phyloP scores from a whole-genome alignment of 1,140 invertebrate genomes.

The Bombus ignitus region DNA sequence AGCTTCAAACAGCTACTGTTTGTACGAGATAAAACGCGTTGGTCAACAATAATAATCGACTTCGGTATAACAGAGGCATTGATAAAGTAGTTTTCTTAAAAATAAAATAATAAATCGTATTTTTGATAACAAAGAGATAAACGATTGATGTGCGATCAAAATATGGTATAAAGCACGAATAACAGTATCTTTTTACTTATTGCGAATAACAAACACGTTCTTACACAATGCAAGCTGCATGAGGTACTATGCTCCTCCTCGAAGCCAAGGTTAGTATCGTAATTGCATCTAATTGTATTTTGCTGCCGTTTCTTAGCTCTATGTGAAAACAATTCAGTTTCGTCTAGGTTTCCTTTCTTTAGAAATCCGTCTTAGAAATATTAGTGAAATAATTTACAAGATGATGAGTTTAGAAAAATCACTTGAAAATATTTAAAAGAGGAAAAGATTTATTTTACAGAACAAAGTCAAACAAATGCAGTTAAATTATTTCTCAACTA shows the following conservation, averaged over 20 bases:
- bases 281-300: not conserved
- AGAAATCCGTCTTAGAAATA: not conserved
- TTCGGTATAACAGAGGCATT: not conserved
- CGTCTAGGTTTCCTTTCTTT: not conserved
- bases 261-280: slow-evolving; percentile 6
- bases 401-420: not conserved
- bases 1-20: not conserved
- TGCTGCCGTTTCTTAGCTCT: not conserved
- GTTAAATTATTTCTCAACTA: no score
- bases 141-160: not conserved
- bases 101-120: not conserved
- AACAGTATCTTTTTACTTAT: slow-evolving; percentile 11
- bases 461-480: no score
- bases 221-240: not conserved
- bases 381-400: not conserved
- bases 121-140: slow-evolving; percentile 15
- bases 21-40: not conserved
- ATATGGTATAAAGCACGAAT: not conserved
- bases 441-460: no score
- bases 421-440: no score
- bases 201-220: slow-evolving; percentile 2
- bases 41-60: not conserved
- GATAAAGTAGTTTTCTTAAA: no score
- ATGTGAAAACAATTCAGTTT: not conserved
- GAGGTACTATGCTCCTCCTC: not conserved